These are phyloP conservation scores for Trichonephila clavipes DNA, from an alignment of 1,140 invertebrate genomes.

Conservation along the genomic window DNA sequence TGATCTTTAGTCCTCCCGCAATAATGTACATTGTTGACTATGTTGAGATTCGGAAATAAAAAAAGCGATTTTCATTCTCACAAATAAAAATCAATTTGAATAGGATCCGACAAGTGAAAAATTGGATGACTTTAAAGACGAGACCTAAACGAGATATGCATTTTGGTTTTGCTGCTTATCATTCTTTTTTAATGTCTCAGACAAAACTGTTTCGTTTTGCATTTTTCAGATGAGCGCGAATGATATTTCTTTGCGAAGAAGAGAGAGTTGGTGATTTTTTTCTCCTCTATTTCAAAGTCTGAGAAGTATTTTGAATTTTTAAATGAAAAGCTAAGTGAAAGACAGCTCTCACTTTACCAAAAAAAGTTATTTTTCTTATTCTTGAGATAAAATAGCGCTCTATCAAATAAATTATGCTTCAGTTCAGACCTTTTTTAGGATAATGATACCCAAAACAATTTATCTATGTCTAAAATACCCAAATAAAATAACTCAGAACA, in stretches of 20 bases:
- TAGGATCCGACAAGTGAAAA: slow-evolving; percentile 35
- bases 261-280: neutral
- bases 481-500: too few species aligned
- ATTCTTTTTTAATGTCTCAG: neutral
- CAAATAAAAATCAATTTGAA: slow-evolving; percentile 53
- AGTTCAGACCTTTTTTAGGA: too few species aligned
- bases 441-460: too few species aligned
- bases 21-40: slow-evolving; percentile 31
- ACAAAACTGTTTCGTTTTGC: neutral
- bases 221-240: neutral
- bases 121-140: neutral
- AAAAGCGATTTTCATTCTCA: neutral
- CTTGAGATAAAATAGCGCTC: too few species aligned
- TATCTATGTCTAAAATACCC: too few species aligned
- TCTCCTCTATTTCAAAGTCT: neutral
- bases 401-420: too few species aligned
- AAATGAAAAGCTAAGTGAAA: too few species aligned
- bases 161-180: neutral
- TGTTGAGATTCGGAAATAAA: neutral
- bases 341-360: too few species aligned
- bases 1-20: neutral
- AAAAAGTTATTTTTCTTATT: too few species aligned
- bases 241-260: neutral
- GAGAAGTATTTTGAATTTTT: too few species aligned
- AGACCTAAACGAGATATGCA: slow-evolving; percentile 10